Evolutionary conservation across 2,113 vertebrate genomes (phyloP).

Genomic region (Accipiter cooperii): DNA sequence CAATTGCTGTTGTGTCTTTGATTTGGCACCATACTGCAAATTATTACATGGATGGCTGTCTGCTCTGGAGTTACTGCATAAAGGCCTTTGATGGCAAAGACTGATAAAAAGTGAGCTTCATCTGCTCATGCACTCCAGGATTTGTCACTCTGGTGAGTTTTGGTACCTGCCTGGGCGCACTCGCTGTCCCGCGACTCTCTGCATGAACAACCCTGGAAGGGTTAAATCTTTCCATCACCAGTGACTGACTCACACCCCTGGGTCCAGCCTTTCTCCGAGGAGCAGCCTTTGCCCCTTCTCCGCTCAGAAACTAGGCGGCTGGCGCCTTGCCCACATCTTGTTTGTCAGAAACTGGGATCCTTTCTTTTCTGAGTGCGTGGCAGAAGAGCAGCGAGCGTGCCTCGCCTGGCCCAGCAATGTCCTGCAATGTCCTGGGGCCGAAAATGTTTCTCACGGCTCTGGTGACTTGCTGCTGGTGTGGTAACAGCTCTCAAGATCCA

Average conservation of each 20-base stretch:
- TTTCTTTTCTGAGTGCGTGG: not conserved
- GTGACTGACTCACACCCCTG: not conserved
- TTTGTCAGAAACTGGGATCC: slow-evolving; percentile 7
- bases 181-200: rapidly evolving
- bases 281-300: not conserved
- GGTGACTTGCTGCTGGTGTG: not conserved
- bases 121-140: not conserved
- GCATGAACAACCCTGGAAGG: not conserved
- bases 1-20: not conserved
- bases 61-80: not conserved
- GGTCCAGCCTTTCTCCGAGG: not conserved
- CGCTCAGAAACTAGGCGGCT: slow-evolving; percentile 4
- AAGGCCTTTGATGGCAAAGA: not conserved
- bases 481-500: not conserved
- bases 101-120: not conserved
- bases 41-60: not conserved
- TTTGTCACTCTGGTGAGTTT: not conserved
- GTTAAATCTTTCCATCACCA: not conserved
- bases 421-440: not conserved
- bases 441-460: slow-evolving; percentile 3
- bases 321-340: slow-evolving; percentile 3
- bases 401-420: not conserved
- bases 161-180: not conserved
- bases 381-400: not conserved
- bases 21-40: not conserved